Percentiles rank a stretch among this genome's conserved stretches.
phyloP scores from a whole-genome alignment of 1,140 invertebrate genomes.

The Drosophila teissieri region DNA sequence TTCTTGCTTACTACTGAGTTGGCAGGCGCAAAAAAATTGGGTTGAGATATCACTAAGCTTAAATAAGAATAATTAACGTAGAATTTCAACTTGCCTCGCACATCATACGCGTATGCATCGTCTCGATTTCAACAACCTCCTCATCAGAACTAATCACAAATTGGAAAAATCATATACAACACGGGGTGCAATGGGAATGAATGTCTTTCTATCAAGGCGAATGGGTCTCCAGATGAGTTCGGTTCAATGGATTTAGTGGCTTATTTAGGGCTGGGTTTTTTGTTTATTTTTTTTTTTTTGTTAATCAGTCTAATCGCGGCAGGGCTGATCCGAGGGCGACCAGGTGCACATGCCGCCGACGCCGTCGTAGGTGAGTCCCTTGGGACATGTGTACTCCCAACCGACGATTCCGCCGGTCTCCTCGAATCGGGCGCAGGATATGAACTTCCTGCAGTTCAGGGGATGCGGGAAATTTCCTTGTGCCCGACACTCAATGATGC shows the following conservation, averaged over 20 bases:
- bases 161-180: conserved; percentile 46
- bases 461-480: conserved; percentile 95
- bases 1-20: conserved; percentile 40
- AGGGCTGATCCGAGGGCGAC: conserved; percentile 88
- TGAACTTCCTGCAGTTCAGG: conserved; percentile 94
- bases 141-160: conserved; percentile 50
- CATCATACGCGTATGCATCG: neutral
- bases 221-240: neutral
- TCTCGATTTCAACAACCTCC: conserved; percentile 1
- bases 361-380: conserved; percentile 93
- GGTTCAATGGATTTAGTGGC: neutral
- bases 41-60: conserved; percentile 54
- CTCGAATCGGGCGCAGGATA: conserved; percentile 91
- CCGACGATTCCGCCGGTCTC: conserved; percentile 90
- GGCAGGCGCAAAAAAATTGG: conserved; percentile 44
- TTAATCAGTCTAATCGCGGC: conserved; percentile 84
- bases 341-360: conserved; percentile 95
- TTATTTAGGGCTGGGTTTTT: conserved; percentile 1
- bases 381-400: conserved; percentile 94
- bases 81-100: conserved; percentile 11
- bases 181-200: neutral
- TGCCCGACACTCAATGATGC: conserved; percentile 92
- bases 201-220: neutral
- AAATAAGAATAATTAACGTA: conserved; percentile 50
- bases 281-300: conserved; percentile 1